Conservation (phyloP, 2,113 vertebrate species). For the Oceanites oceanicus region DNA sequence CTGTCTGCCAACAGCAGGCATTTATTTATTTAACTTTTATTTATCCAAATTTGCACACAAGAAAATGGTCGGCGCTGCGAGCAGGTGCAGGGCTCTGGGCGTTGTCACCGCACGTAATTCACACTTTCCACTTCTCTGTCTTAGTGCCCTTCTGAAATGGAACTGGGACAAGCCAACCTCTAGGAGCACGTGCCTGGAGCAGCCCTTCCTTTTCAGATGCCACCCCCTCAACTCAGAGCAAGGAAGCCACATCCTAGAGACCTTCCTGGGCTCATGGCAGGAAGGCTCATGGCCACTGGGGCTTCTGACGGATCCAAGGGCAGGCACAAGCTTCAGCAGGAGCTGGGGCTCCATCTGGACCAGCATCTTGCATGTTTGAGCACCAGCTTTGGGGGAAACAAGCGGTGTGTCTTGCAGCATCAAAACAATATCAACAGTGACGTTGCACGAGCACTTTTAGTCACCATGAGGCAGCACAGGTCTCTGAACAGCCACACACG, state of each 20-base stretch:
- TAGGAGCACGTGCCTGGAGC: fast-evolving
- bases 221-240: too few species aligned
- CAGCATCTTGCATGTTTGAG: not conserved
- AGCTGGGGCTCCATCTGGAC: not conserved
- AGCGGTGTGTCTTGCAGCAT: not conserved
- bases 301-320: not conserved
- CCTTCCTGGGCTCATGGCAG: not conserved
- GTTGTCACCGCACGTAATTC: fast-evolving
- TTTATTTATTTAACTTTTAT: not conserved
- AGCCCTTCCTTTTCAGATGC: not conserved
- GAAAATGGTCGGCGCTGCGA: fast-evolving
- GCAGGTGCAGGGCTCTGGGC: not conserved
- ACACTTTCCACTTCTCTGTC: too few species aligned
- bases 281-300: not conserved
- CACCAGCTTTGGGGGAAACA: not conserved
- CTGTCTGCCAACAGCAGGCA: not conserved
- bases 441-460: fast-evolving
- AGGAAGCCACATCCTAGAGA: not conserved
- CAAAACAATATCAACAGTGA: not conserved
- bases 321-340: not conserved
- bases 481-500: not conserved
- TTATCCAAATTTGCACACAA: not conserved
- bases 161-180: not conserved
- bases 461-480: not conserved
- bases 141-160: not conserved